Evolutionary conservation across 2,797 vertebrate species (phyloP).

Genomic region (Brotula barbata): DNA sequence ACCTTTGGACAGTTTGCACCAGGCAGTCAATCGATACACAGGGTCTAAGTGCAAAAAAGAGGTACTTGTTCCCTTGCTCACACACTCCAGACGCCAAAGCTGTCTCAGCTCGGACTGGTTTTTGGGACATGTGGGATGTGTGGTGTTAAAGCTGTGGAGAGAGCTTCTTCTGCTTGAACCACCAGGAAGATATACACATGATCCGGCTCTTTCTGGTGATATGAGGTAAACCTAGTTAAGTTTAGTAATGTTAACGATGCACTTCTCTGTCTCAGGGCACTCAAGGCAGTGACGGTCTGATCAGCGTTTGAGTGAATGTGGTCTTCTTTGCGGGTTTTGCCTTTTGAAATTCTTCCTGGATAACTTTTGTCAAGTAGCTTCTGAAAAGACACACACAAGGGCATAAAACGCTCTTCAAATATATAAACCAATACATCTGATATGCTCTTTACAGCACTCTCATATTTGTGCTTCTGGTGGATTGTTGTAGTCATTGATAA

Average conservation of each 20-base stretch:
- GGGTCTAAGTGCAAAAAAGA: conserved; percentile 43
- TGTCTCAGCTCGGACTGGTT: background rate
- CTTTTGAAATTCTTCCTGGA: no score
- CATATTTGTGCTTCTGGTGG: background rate
- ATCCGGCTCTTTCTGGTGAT: conserved; percentile 22
- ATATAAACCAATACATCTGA: no score
- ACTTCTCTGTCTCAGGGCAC: no score
- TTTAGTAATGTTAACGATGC: no score
- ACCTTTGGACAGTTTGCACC: conserved; percentile 70
- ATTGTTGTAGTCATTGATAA: background rate
- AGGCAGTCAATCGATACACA: background rate
- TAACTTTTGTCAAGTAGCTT: no score
- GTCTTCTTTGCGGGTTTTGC: no score
- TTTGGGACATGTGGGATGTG: background rate
- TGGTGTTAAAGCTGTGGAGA: conserved; percentile 51
- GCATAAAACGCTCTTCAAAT: no score
- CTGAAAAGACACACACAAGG: no score
- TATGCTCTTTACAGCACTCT: background rate
- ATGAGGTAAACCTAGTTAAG: no score
- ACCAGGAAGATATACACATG: background rate
- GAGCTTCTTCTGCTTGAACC: conserved; percentile 16
- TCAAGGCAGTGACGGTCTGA: no score
- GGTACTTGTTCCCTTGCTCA: background rate
- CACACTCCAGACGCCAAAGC: no score
- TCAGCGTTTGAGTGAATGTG: no score